Base-by-base conservation (phyloP, 2,888 invertebrate species). In the Branchipolynoe longqiensis region DNA sequence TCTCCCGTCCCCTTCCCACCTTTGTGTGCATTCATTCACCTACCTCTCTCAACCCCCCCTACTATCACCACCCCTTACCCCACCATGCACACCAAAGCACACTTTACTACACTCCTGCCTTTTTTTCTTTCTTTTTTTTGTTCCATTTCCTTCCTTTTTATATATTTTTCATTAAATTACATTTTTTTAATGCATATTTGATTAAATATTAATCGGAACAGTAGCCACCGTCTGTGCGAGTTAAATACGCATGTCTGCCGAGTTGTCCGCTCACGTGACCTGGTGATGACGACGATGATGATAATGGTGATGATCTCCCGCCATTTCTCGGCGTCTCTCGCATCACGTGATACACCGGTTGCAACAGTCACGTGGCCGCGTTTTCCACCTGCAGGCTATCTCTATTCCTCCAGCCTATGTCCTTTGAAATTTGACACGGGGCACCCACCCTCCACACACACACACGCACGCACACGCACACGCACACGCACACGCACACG, bases 161-260 rank as follows among this genome's bases (percentile, higher is more conserved):
- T 2, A 33, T 33, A 38, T 18, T 69, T 69, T 69, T n/a, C n/a
- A n/a, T n/a, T n/a, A n/a, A n/a, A n/a, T n/a, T n/a, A n/a, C n/a
- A n/a, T n/a, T n/a, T n/a, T n/a, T n/a, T n/a, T n/a, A n/a, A n/a
- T n/a, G n/a, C n/a, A n/a, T n/a, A n/a, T n/a, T n/a, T n/a, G n/a
- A n/a, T n/a, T n/a, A n/a, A n/a, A n/a, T 38, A 69, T 69, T 69
- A 69, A 38, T 33, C 33, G 69, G n/a, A 58, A 25, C 58, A n/a
- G 4, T 25, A 14, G 4, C 18, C 69, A 22, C 69, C 33, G 22
- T 33, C 48, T 18, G 8, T 18, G 8, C 69, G 38, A n/a, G 69
- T 69, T 69, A 69, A 69, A 69, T 33, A 69, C 69, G 33, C 38
- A 18, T 4, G 38, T 69, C 69, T 69, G 36, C 33, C 38, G 33